phyloP scores from a whole-genome alignment of 2,797 vertebrate species.

The Discoglossus pictus region DNA sequence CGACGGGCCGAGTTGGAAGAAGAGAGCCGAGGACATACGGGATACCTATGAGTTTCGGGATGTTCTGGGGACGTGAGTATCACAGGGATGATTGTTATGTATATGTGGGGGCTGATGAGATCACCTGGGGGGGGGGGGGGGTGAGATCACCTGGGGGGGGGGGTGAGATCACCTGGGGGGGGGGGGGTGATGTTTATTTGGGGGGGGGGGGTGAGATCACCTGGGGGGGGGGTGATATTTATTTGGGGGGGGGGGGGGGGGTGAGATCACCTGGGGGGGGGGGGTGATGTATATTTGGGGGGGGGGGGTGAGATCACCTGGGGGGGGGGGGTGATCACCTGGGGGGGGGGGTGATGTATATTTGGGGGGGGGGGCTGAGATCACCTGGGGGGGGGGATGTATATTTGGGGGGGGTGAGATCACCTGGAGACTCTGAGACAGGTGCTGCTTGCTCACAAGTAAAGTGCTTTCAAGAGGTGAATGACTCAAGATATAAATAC shows the following conservation, averaged over 20 bases:
- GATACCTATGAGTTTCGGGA: slow-evolving; percentile 75
- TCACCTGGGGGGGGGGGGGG: fast-evolving
- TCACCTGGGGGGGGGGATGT: too few species aligned
- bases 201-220: too few species aligned
- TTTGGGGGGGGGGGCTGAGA: background rate
- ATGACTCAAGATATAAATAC: too few species aligned
- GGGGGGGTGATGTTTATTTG: background rate
- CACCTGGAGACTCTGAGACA: too few species aligned
- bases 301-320: too few species aligned
- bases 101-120: fast-evolving
- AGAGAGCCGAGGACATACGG: slow-evolving; percentile 68
- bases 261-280: fast-evolving
- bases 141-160: too few species aligned
- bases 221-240: too few species aligned
- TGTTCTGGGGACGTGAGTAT: slow-evolving; percentile 76
- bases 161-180: background rate
- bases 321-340: too few species aligned
- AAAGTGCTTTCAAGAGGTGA: too few species aligned
- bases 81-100: too few species aligned
- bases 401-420: background rate
- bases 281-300: background rate
- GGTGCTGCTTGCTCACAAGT: too few species aligned
- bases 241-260: too few species aligned
- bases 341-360: background rate
- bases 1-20: slow-evolving; percentile 73